A percentile compares a stretch with the other conserved stretches of the same genome.
Conservation (phyloP, 2,888 invertebrate species). For the Xestia c-nigrum region DNA sequence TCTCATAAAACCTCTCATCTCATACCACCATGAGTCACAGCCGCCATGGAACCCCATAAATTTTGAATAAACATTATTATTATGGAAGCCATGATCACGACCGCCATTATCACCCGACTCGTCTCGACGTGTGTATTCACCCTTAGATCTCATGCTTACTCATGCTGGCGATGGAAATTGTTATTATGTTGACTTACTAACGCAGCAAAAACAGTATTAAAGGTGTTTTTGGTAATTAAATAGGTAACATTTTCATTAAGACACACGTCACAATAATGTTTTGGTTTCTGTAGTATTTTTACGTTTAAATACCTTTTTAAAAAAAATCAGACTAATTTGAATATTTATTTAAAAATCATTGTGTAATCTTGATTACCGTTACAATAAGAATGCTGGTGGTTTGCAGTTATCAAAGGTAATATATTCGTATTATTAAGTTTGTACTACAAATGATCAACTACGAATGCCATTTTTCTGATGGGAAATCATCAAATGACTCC, state of each 20-base stretch:
- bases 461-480: neutral
- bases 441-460: no score
- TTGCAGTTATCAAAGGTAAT: neutral
- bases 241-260: neutral
- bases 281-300: neutral
- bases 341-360: neutral
- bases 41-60: constrained; percentile 75
- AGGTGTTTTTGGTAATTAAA: neutral
- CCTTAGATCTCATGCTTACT: constrained; percentile 53
- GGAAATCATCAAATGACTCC: no score
- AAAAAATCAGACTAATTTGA: no score
- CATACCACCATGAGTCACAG: constrained; percentile 73
- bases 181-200: constrained; percentile 11
- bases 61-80: constrained; percentile 85
- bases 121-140: constrained; percentile 41
- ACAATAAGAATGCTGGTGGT: neutral
- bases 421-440: neutral
- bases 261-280: neutral
- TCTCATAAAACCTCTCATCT: constrained; percentile 55
- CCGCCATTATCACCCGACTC: constrained; percentile 68
- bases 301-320: no score
- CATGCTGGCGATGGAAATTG: constrained; percentile 29
- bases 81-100: constrained; percentile 69
- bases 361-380: neutral
- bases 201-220: neutral